Base-by-base conservation (phyloP, 2,113 vertebrate genomes). In the Tetrax tetrax region DNA sequence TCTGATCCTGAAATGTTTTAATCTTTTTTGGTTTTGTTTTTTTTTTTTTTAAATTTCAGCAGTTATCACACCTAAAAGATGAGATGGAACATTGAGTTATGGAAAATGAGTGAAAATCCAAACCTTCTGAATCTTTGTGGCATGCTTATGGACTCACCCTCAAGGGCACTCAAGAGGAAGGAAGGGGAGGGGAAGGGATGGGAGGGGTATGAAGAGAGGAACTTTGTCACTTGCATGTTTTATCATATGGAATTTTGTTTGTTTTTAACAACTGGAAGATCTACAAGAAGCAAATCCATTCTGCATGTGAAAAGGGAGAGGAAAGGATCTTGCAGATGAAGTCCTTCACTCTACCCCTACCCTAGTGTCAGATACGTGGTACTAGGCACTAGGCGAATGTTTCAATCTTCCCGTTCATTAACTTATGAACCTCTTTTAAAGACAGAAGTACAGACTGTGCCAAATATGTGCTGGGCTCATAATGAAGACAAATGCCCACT, bases 401-500 rank as follows among this genome's bases (percentile, higher is more conserved):
- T 97, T 92, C 75, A 68, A 18, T 94, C 84, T 94, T 97, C 64
- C 82, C 74, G 33, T 93, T 97, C 92, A 93, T 97, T 95, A 96
- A 82, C 47, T 89, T 83, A 96, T 8, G 10, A 94, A 93, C 54
- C 43, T 94, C 88, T 97, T 96, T 75, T 97, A 94, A 96, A 97
- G 89, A 93, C 90, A 94, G 38, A 87, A 91, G 65, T 89, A 82
- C 72, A 94, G 54, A 17, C 63, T 83, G 78, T 96, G 89, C 83
- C 87, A 95, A 93, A 95, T 92, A 83, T 96, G 89, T 35, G 38
- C 94, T 89, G 23, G 53, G 61, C 33, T 94, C 24, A 4, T 97
- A 98, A 98, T 97, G 95, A 98, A 98, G 98, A 98, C 82, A 97
- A 98, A 98, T 98, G 80, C 76, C 74, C 83, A 94, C 89, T 97